Base-by-base conservation (phyloP, 1,140 invertebrate genomes). In the Temnothorax curvispinosus region DNA sequence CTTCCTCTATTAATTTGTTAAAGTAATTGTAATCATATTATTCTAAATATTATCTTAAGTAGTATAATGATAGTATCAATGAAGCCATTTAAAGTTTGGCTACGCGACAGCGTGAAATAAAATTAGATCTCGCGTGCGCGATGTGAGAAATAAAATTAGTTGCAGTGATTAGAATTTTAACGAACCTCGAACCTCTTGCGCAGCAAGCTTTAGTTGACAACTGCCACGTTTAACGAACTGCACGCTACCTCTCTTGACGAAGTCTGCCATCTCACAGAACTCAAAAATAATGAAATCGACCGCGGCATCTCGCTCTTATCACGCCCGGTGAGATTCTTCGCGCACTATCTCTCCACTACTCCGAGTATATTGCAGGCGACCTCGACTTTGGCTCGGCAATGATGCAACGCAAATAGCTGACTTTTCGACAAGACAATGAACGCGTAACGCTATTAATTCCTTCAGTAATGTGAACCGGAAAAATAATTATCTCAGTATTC, bases 181-280 rank as follows among this genome's bases (percentile, higher is more conserved):
- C 93, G 67, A 93, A 96, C 96, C 96, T 93, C 95, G 95, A 47
- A 96, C 95, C 87, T 96, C 95, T 93, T 96, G 96, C 0, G 95
- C 95, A 32, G 95, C 96, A 60, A 94, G 94, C 72, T 96, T 96
- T 56, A 96, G 91, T 88, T 96, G 96, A 85, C 96, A 94, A 92
- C 96, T 96, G 74, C 96, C 94, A 60, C 94, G 93, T 89, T 96
- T 96, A 32, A 94, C 94, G 38, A 94, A 87, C 47, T 94, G 93
- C 72, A 92, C 94, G 87, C 93, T 94, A 87, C 93, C 93, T 93
- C 93, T 93, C 84, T 92, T 94, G 71, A 94, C 93, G 72, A 94
- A 93, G 86, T 94, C 93, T 86, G 93, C 92, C 94, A 95, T 95
- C 91, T 92, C 89, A 93, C 92, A 88, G 87, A 91, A 85, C 74